A percentile compares a stretch with the other conserved stretches of the same genome.
Evolutionary conservation across 2,113 vertebrate genomes (phyloP).

Genomic region (Mixornis gularis): DNA sequence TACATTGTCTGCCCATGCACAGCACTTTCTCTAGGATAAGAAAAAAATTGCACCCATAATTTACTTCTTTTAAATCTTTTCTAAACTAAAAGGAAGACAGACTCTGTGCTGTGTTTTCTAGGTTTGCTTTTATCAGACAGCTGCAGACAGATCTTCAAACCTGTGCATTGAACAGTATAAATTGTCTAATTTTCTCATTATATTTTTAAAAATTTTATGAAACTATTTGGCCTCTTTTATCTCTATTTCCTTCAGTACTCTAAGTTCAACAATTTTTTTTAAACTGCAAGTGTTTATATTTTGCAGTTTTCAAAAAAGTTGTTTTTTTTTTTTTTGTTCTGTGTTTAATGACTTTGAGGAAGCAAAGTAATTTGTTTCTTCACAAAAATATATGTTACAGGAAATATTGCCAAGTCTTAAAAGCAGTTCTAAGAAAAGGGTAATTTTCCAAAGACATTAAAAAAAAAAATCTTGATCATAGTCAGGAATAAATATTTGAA

Average conservation of each 20-base stretch:
- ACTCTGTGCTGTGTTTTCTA: not conserved
- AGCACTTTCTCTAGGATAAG: not conserved
- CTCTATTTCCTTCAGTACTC: not conserved
- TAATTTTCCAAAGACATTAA: not conserved
- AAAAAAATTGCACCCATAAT: not conserved
- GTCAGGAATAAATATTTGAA: not conserved
- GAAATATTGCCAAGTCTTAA: not conserved
- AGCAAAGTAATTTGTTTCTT: not conserved
- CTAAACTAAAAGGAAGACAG: not conserved
- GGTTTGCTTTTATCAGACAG: not conserved
- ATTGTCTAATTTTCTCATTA: not conserved
- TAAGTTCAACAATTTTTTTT: not conserved
- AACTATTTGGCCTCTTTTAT: not conserved
- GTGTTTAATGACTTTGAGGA: not conserved
- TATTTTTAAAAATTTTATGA: not conserved
- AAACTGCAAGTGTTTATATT: not conserved
- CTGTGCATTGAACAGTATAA: not conserved
- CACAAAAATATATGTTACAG: not conserved
- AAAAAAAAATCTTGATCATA: not conserved
- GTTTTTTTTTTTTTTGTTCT: not conserved
- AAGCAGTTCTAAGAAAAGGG: not conserved
- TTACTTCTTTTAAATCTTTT: not conserved
- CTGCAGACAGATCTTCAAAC: not conserved
- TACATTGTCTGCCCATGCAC: no score
- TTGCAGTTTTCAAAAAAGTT: not conserved